phyloP scores from a whole-genome alignment of 2,888 invertebrate species.

The Trichogramma evanescens region DNA sequence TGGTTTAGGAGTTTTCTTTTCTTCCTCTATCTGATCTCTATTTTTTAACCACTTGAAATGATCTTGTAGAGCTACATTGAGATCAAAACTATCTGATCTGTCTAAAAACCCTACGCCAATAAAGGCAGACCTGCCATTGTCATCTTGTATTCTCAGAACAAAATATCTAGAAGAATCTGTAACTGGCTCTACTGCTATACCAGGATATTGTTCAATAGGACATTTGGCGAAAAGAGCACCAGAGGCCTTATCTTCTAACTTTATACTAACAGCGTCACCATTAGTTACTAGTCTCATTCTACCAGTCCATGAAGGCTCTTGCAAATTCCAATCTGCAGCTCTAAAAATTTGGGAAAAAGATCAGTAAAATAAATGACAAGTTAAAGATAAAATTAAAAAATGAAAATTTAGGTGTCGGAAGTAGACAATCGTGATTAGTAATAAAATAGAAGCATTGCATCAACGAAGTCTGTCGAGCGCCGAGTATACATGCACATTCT shows the following conservation, averaged over 20 bases:
- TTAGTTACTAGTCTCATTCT: slow-evolving; percentile 87
- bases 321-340: slow-evolving; percentile 98
- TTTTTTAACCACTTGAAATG: slow-evolving; percentile 93
- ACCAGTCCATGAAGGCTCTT: slow-evolving; percentile 97
- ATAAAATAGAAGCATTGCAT: no score
- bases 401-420: no score
- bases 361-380: background rate
- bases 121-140: slow-evolving; percentile 87
- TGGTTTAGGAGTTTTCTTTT: slow-evolving; percentile 67
- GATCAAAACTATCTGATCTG: slow-evolving; percentile 95
- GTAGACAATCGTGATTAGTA: no score
- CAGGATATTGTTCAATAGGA: slow-evolving; percentile 92
- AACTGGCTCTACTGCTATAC: slow-evolving; percentile 89
- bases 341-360: slow-evolving; percentile 50
- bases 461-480: no score
- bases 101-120: slow-evolving; percentile 97
- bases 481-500: no score
- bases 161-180: slow-evolving; percentile 97
- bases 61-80: slow-evolving; percentile 96
- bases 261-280: slow-evolving; percentile 79
- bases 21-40: slow-evolving; percentile 72
- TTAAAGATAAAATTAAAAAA: background rate
- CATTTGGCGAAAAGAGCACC: slow-evolving; percentile 95
- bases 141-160: slow-evolving; percentile 90
- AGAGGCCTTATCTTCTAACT: slow-evolving; percentile 89